These are phyloP conservation scores for Pterocles gutturalis DNA, from an alignment of 2,113 vertebrate species.

Conservation along the genomic window DNA sequence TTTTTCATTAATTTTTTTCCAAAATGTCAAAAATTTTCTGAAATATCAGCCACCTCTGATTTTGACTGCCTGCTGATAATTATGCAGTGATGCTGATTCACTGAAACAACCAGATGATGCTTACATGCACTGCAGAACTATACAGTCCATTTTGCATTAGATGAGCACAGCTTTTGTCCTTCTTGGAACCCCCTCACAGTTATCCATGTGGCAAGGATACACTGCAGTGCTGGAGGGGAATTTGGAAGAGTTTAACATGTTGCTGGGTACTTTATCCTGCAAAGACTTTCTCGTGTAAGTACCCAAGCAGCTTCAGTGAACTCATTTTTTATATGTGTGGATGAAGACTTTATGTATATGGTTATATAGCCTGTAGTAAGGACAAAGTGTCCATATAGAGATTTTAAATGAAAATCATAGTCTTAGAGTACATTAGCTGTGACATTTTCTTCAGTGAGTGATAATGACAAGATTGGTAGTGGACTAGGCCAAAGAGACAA, in stretches of 20 bases:
- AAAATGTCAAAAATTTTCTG: neutral
- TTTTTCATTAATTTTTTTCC: neutral
- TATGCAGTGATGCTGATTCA: neutral
- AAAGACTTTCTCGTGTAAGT: neutral
- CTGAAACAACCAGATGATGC: neutral
- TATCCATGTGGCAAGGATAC: neutral
- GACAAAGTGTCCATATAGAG: neutral
- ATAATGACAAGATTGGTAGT: neutral
- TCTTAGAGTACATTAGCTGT: constrained; percentile 32
- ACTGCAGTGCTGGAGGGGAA: neutral
- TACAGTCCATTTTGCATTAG: neutral
- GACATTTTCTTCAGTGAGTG: constrained; percentile 29
- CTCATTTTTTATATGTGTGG: neutral
- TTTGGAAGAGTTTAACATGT: neutral
- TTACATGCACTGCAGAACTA: neutral
- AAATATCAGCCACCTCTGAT: neutral
- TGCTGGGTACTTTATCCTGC: neutral
- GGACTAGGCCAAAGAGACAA: neutral
- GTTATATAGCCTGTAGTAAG: neutral
- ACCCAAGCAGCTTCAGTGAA: neutral
- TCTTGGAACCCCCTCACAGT: neutral
- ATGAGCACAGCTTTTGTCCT: neutral
- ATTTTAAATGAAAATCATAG: neutral
- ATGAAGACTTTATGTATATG: neutral
- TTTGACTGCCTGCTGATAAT: neutral